Base-by-base conservation (phyloP, 2,888 invertebrate species). In the Lissonota sp. region DNA sequence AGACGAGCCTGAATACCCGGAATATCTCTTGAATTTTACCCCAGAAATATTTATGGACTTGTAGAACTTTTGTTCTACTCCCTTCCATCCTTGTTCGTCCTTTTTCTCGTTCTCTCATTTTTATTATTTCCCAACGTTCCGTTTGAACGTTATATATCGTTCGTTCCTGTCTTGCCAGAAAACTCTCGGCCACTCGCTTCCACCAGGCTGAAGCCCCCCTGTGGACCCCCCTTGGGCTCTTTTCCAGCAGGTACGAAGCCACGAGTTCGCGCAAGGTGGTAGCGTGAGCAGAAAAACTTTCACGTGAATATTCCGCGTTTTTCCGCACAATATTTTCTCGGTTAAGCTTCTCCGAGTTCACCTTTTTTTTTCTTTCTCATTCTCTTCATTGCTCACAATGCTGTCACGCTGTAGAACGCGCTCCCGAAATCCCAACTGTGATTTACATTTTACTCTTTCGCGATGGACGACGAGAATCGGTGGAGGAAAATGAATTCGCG, bases 21-120 rank as follows among this genome's bases (percentile, higher is more conserved):
- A 71, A 77, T 67, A 77, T 80, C 67, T 80, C 74, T 69, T 77
- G 83, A 80, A 82, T 82, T 80, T 84, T 60, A 26, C 80, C 74
- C 53, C 63, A 14, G 74, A 76, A 83, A 83, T 84, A 84, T 84
- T 84, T 84, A 84, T 84, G 80, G 76, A 76, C 71, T 80, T 83
- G 78, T 63, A 67, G 58, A 84, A 84, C 83, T 84, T 84, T 84
- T 80, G 82, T 84, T 83, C 79, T 44, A 57, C 72, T 39, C 66
- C 8, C 44, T 6, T n/a, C 10, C 53, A 40, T 55, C 44, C 62
- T 26, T 63, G 26, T 12, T 40, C 37, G 64, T 53, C 55, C 2
- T 58, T 75, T 10, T 53, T 10, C 16, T 40, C 7, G 39, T 42
- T 66, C 73, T 62, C 70, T 72, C 62, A 26, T 76, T 84, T 73